Base-by-base conservation (phyloP, 2,113 vertebrate genomes). In the Haemorhous mexicanus region DNA sequence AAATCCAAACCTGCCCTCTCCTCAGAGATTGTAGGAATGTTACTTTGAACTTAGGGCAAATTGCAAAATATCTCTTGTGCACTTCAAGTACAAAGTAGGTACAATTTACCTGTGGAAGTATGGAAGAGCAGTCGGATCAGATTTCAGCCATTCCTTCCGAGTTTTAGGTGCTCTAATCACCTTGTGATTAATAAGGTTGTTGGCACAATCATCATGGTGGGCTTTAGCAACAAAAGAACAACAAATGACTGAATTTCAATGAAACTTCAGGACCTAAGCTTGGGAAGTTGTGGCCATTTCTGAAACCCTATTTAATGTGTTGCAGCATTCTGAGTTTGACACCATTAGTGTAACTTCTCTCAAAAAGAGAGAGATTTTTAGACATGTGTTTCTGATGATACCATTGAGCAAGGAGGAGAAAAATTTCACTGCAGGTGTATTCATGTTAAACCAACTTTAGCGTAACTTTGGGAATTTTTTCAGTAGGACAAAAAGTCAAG, bases 91-190 rank as follows among this genome's bases (percentile, higher is more conserved):
- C 37, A 66, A 18, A 7, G 24, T 18, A 46, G 33, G 7, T 87
- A 30, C 47, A 47, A 4, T 1, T 47, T 64, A 59, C 0, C 0
- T 0, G 1, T 5, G 8, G 62, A 78, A 91, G 35, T 53, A 26
- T 1, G 19, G 64, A 53, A 62, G 41, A 75, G 18, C 33, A 67
- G 49, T 76, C 3, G 8, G 35, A 64, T 76, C 14, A 52, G 19
- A 24, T 92, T 85, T 73, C 63, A 68, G 75, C 53, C 22, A 44
- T 79, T 53, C 10, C 50, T 50, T 52, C 39, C 43, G 33, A 68
- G 20, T 68, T 69, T 52, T 70, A 52, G 37, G 27, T 63, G 24
- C 50, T 88, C 3, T 61, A 32, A 49, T 80, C 24, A 41, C n/a
- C 9, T 75, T 72, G 33, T 20, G 10, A 17, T 67, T 70, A 19